phyloP scores from a whole-genome alignment of 2,113 vertebrate genomes.

The Archocentrus centrarchus region DNA sequence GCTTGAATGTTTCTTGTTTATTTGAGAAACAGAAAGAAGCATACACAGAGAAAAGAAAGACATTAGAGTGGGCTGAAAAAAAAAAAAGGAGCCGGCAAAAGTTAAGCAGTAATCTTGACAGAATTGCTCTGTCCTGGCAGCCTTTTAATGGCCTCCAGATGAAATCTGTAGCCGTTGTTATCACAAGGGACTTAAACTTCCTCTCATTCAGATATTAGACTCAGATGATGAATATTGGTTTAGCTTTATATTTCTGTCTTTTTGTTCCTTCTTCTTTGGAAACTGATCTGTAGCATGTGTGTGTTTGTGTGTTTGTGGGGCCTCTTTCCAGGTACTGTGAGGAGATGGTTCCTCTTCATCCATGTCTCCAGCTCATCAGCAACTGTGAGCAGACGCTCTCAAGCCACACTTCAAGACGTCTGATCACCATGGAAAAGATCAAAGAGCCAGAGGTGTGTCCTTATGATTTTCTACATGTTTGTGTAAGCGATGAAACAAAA shows the following conservation, averaged over 20 bases:
- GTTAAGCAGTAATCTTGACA: slow-evolving; percentile 23
- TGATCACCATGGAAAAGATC: slow-evolving; percentile 98
- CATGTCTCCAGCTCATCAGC: slow-evolving; percentile 92
- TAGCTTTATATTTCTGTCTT: neutral
- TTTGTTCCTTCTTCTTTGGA: neutral
- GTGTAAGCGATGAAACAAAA: neutral
- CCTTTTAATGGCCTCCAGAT: slow-evolving; percentile 1
- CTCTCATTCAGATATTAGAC: neutral
- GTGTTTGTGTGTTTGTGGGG: neutral
- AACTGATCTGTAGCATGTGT: neutral
- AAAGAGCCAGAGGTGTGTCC: slow-evolving; percentile 90
- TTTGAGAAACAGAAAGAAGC: slow-evolving; percentile 15
- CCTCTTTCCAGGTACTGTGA: slow-evolving; percentile 87
- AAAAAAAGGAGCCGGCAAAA: slow-evolving; percentile 19
- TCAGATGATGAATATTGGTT: neutral
- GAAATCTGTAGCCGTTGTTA: neutral
- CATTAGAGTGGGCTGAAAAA: neutral
- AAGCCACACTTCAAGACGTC: slow-evolving; percentile 92
- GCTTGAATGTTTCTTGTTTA: slow-evolving; percentile 5
- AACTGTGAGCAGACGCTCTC: slow-evolving; percentile 97
- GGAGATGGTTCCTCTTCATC: slow-evolving; percentile 90
- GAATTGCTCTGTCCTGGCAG: slow-evolving; percentile 21
- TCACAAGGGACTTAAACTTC: neutral
- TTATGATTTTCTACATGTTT: neutral
- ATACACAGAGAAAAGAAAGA: neutral